phyloP scores from a whole-genome alignment of 1,140 invertebrate species.

The Vanessa tameamea region DNA sequence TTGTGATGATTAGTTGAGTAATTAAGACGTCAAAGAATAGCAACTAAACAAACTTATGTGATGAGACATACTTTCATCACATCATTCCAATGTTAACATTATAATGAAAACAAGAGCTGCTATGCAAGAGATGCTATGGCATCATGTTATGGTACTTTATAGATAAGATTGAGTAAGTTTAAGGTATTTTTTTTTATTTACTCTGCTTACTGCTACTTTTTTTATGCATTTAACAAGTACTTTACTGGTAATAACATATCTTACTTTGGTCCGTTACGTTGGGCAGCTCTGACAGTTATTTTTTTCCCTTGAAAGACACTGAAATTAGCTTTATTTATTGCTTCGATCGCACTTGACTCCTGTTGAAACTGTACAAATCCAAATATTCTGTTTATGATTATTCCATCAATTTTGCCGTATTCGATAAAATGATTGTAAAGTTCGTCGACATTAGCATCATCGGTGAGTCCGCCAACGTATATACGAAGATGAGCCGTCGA shows the following conservation, averaged over 20 bases:
- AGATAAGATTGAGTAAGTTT: too few species aligned
- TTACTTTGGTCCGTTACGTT: conserved; percentile 57
- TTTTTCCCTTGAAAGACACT: conserved; percentile 86
- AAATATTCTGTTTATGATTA: conserved; percentile 88
- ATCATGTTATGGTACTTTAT: too few species aligned
- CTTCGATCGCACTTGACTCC: conserved; percentile 86
- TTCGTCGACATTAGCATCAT: conserved; percentile 84
- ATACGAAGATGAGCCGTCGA: conserved; percentile 86
- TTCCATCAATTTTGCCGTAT: conserved; percentile 86
- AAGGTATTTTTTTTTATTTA: too few species aligned
- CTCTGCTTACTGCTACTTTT: too few species aligned
- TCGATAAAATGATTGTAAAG: conserved; percentile 87
- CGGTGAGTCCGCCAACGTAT: conserved; percentile 87
- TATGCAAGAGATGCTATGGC: too few species aligned
- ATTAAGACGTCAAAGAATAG: too few species aligned
- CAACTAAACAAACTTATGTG: too few species aligned
- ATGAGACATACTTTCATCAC: too few species aligned
- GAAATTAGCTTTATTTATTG: conserved; percentile 86
- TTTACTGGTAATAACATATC: not conserved
- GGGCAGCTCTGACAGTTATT: conserved; percentile 82
- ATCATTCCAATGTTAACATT: too few species aligned
- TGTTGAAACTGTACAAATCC: conserved; percentile 92
- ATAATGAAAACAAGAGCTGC: too few species aligned
- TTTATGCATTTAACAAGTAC: too few species aligned
- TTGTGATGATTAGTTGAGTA: too few species aligned